phyloP scores from a whole-genome alignment of 1,140 invertebrate genomes.

The Artemia franciscana region DNA sequence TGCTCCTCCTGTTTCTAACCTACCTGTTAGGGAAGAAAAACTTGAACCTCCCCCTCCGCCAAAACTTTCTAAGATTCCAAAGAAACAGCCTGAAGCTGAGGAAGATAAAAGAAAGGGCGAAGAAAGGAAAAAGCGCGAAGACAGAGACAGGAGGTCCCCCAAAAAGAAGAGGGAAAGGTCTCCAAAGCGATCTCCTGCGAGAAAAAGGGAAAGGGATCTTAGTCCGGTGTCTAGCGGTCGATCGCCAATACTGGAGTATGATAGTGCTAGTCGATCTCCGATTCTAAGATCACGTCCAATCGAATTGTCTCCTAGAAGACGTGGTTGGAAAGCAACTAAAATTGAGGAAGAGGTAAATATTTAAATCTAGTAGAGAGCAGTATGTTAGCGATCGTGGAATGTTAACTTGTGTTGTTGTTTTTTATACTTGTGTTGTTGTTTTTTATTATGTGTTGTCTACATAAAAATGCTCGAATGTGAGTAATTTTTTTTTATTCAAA shows the following conservation, averaged over 20 bases:
- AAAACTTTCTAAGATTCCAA: slow-evolving; percentile 4
- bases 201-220: not conserved
- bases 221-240: not conserved
- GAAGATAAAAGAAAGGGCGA: not conserved
- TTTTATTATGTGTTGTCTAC: too few relatives aligned
- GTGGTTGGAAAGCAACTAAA: not conserved
- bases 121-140: not conserved
- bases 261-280: not conserved
- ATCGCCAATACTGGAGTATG: not conserved
- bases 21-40: too few relatives aligned
- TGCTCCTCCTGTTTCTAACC: too few relatives aligned
- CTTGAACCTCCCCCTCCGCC: slow-evolving; percentile 1
- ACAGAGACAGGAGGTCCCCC: not conserved
- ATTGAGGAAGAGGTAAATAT: not conserved
- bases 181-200: not conserved
- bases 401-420: too few relatives aligned
- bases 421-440: too few relatives aligned
- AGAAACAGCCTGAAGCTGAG: not conserved
- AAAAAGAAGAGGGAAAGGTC: not conserved
- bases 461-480: too few relatives aligned
- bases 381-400: too few relatives aligned
- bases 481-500: too few relatives aligned
- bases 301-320: not conserved
- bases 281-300: not conserved
- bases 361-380: too few relatives aligned